These are phyloP conservation scores for Drosophila obscura DNA, from an alignment of 1,140 invertebrate species.

Conservation along the genomic window DNA sequence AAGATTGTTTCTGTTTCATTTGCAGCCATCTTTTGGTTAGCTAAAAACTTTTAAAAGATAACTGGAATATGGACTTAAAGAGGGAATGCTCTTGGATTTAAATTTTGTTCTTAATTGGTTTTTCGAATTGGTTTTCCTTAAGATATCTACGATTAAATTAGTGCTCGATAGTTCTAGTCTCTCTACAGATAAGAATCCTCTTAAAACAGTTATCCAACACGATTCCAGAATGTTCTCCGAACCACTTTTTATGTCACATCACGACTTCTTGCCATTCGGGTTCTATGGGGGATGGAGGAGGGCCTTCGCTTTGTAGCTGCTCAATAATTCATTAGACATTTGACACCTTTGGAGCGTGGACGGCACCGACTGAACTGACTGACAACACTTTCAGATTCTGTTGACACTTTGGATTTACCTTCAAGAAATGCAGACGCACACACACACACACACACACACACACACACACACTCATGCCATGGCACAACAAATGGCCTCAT, in stretches of 20 bases:
- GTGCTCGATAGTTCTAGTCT: too few species aligned
- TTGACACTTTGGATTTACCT: constrained; percentile 41
- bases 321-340: constrained; percentile 56
- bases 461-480: constrained; percentile 10
- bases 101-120: too few species aligned
- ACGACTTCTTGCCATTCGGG: constrained; percentile 25
- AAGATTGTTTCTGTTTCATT: too few species aligned
- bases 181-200: too few species aligned
- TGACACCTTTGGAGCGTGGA: constrained; percentile 24
- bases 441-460: constrained; percentile 10
- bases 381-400: constrained; percentile 38
- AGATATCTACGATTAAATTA: too few species aligned
- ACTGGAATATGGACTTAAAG: too few species aligned
- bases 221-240: not conserved
- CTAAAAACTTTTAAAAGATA: too few species aligned
- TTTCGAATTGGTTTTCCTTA: too few species aligned
- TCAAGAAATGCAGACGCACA: constrained; percentile 14
- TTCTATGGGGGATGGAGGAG: too few species aligned
- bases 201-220: not conserved
- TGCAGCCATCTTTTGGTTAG: too few species aligned
- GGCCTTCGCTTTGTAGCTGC: constrained; percentile 17
- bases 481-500: constrained; percentile 62
- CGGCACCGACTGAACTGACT: constrained; percentile 28
- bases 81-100: too few species aligned
- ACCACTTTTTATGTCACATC: constrained; percentile 8